A percentile compares a stretch with the other conserved stretches of the same genome.
Conservation (phyloP, 1,140 invertebrate species). For the Caenorhabditis elegans region WBcel235 BX284603.4:8402501-8403000, state of each 20-base stretch:
- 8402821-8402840: neutral
- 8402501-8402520: neutral
- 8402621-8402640: neutral
- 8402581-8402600: neutral
- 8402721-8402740: neutral
- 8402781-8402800: neutral
- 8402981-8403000: no score
- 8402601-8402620: constrained; percentile 12
- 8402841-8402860: neutral
- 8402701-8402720: constrained; percentile 10
- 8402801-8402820: neutral
- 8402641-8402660: constrained; percentile 5
- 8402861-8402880: neutral
- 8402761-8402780: neutral
- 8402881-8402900: neutral
- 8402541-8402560: neutral
- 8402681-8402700: neutral
- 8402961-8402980: no score
- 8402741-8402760: neutral
- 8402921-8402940: neutral
- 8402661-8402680: constrained; percentile 14
- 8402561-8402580: neutral
- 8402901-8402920: neutral
- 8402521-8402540: neutral
- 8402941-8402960: neutral